These are phyloP conservation scores for Pyrgilauda ruficollis DNA, from an alignment of 2,113 vertebrate species.

Conservation along the genomic window DNA sequence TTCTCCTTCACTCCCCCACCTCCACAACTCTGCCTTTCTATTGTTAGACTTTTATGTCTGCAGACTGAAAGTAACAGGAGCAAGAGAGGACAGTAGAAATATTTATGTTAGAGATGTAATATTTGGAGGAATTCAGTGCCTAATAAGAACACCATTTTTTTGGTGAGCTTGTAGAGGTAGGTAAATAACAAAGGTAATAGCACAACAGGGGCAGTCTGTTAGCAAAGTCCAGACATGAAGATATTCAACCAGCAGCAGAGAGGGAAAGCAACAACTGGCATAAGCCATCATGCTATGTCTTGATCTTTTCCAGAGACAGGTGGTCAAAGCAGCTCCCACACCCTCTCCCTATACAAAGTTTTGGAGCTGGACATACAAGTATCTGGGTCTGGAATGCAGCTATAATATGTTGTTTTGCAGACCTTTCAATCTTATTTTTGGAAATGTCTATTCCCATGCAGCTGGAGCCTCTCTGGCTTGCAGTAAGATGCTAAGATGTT, in stretches of 20 bases:
- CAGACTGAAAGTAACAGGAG: background rate
- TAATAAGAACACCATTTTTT: background rate
- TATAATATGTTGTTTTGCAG: constrained; percentile 9
- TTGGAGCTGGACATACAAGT: background rate
- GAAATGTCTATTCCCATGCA: background rate
- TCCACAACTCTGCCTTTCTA: background rate
- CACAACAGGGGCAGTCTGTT: background rate
- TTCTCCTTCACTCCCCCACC: background rate
- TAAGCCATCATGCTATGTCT: constrained; percentile 39
- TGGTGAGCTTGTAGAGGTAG: background rate
- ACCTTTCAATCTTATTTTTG: constrained; percentile 43
- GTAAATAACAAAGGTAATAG: constrained; percentile 37
- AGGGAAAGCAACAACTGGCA: constrained; percentile 70
- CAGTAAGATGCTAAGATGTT: background rate
- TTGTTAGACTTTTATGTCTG: background rate
- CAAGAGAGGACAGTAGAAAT: background rate
- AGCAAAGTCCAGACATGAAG: background rate
- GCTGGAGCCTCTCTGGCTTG: background rate
- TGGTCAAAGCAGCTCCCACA: constrained; percentile 48
- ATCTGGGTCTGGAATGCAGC: constrained; percentile 22
- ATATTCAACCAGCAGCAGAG: constrained; percentile 1
- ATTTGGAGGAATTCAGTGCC: constrained; percentile 4
- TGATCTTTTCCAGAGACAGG: constrained; percentile 67
- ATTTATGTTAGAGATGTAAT: constrained; percentile 41
- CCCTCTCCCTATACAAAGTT: background rate